Evolutionary conservation across 2,113 vertebrate genomes (phyloP).

Genomic region (Cygnus buccinator): DNA sequence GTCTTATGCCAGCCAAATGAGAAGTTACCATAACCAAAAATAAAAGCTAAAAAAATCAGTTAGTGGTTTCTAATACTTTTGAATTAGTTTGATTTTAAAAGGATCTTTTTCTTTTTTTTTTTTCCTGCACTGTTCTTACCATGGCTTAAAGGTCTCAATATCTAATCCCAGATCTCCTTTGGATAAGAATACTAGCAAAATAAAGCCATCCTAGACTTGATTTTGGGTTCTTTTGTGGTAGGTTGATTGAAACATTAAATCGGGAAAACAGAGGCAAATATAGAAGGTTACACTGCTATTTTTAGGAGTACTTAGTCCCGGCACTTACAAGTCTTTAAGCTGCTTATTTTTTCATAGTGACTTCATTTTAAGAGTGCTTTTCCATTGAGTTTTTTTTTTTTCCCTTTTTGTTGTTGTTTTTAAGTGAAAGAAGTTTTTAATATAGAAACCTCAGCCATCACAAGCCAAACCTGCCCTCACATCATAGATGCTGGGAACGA

Average conservation of each 20-base stretch:
- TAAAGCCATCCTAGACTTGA: not conserved
- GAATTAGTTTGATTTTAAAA: not conserved
- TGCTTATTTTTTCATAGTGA: slow-evolving; percentile 12
- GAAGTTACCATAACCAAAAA: not conserved
- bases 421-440: not conserved
- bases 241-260: not conserved
- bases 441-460: not conserved
- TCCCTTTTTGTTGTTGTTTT: not conserved
- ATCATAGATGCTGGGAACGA: not conserved
- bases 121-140: not conserved
- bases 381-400: not conserved
- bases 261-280: not conserved
- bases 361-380: not conserved
- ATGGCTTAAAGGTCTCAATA: not conserved
- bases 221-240: not conserved
- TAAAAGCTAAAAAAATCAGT: not conserved
- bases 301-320: not conserved
- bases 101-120: not conserved
- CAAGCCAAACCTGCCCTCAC: not conserved
- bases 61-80: not conserved
- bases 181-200: not conserved
- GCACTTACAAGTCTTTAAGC: not conserved
- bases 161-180: not conserved
- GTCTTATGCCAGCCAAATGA: accelerated
- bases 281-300: not conserved